Conservation (phyloP, 1,140 invertebrate genomes). For the Luehdorfia chinensis region DNA sequence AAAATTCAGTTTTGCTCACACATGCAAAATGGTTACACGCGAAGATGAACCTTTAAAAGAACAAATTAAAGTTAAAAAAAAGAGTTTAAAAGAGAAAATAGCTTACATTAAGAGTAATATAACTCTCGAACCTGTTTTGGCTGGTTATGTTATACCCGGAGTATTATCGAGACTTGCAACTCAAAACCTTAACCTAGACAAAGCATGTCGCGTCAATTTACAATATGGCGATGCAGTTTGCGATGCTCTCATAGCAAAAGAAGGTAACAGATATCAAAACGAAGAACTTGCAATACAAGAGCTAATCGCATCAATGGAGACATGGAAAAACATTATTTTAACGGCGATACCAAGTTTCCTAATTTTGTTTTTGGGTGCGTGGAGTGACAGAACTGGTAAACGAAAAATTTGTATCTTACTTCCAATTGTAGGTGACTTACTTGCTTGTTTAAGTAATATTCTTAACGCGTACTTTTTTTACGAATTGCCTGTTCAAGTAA, state of each 20-base stretch:
- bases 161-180: conserved; percentile 72
- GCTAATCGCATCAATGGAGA: conserved; percentile 75
- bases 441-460: conserved; percentile 66
- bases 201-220: conserved; percentile 80
- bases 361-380: conserved; percentile 79
- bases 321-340: conserved; percentile 65
- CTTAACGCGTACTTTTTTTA: conserved; percentile 74
- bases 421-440: conserved; percentile 76
- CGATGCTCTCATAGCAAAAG: conserved; percentile 67
- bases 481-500: conserved; percentile 64
- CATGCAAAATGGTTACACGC: conserved; percentile 32
- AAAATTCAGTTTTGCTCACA: conserved; percentile 8
- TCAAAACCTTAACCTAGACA: conserved; percentile 79
- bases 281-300: conserved; percentile 73
- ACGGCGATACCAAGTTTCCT: conserved; percentile 73
- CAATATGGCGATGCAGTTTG: conserved; percentile 72
- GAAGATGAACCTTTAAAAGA: conserved; percentile 49
- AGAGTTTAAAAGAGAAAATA: conserved; percentile 72
- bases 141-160: conserved; percentile 75
- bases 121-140: conserved; percentile 77
- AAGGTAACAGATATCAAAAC: conserved; percentile 56
- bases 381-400: conserved; percentile 78
- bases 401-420: conserved; percentile 78
- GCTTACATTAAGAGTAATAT: conserved; percentile 59
- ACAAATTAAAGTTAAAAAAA: conserved; percentile 40